These are phyloP conservation scores for Drosophila pectinifera DNA, from an alignment of 1,140 invertebrate species.

Conservation along the genomic window DNA sequence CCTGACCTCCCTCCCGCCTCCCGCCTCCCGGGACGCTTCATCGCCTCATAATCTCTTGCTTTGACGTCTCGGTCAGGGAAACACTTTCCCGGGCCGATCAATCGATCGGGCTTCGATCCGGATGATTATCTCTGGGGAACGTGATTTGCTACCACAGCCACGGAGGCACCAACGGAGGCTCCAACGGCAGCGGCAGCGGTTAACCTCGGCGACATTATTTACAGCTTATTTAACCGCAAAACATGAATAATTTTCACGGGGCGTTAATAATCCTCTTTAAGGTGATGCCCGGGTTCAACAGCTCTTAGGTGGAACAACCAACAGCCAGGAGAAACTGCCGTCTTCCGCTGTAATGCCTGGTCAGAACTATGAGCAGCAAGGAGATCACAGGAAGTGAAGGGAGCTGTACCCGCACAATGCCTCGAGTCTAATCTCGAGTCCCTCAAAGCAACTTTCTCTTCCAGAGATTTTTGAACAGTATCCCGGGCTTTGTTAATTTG, in stretches of 20 bases:
- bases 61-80: constrained; percentile 43
- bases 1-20: constrained; percentile 6
- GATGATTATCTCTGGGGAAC: constrained; percentile 47
- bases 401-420: background rate
- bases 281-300: background rate
- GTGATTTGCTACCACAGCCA: constrained; percentile 66
- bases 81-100: constrained; percentile 54
- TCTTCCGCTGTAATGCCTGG: background rate
- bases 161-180: background rate
- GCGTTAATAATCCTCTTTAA: constrained; percentile 23
- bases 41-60: constrained; percentile 22
- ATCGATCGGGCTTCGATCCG: constrained; percentile 23
- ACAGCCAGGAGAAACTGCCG: background rate
- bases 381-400: background rate
- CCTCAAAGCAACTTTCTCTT: constrained; percentile 26
- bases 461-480: constrained; percentile 1
- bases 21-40: constrained; percentile 1
- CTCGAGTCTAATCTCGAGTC: background rate
- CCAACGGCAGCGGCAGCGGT: constrained; percentile 13
- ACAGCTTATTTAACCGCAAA: constrained; percentile 47
- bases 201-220: constrained; percentile 61
- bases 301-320: background rate
- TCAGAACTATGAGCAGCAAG: background rate
- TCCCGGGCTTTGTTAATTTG: constrained; percentile 26
- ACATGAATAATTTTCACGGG: constrained; percentile 26